Evolutionary conservation across 2,113 vertebrate species (phyloP).

Genomic region (Grallaria varia): DNA sequence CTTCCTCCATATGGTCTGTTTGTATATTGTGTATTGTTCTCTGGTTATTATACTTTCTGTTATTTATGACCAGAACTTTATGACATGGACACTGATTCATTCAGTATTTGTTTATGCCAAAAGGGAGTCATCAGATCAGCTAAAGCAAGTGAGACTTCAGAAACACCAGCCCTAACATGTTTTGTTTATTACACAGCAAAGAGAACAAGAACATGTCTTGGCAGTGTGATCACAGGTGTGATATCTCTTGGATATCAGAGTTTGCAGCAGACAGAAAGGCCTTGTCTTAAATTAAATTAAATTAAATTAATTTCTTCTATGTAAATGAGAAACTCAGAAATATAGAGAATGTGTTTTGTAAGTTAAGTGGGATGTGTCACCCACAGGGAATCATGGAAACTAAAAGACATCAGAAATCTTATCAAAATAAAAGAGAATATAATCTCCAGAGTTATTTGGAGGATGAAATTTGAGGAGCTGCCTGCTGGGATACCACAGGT

Average conservation of each 20-base stretch:
- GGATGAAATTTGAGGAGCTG: not conserved
- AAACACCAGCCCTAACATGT: conserved; percentile 22
- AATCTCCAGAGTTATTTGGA: not conserved
- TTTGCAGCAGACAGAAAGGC: not conserved
- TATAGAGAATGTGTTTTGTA: not conserved
- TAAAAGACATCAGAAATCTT: not conserved
- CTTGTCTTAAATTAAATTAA: not conserved
- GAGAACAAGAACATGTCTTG: conserved; percentile 33
- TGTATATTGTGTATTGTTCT: not conserved
- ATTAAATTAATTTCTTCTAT: conserved; percentile 3
- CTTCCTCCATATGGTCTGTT: not conserved
- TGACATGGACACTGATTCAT: not conserved
- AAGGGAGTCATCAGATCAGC: not conserved
- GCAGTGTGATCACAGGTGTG: conserved; percentile 19
- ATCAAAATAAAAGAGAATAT: not conserved
- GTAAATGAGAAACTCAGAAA: not conserved
- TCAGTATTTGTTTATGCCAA: not conserved
- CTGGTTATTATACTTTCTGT: not conserved
- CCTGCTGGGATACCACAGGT: not conserved
- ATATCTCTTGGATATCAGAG: conserved; percentile 1
- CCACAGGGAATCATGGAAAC: not conserved
- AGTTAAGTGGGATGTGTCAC: not conserved
- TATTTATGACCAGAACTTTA: not conserved
- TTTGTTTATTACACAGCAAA: conserved; percentile 30
- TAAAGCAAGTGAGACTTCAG: not conserved